A percentile compares a stretch with the other conserved stretches of the same genome.
Conservation (phyloP, 2,113 vertebrate species). For the Coreoperca whiteheadi region DNA sequence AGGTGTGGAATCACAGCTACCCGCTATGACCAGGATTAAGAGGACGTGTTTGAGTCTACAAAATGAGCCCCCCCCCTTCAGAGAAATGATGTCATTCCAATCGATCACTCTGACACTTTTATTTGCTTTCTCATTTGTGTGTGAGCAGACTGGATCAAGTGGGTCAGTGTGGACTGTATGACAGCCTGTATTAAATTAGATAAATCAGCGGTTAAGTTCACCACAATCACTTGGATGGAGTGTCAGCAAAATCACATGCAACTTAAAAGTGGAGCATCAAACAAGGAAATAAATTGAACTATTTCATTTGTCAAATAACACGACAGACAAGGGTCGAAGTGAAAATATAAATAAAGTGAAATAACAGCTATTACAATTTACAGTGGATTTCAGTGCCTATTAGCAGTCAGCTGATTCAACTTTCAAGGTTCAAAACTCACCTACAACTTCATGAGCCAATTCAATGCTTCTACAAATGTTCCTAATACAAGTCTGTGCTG, state of each 20-base stretch:
- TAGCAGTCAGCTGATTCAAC: background rate
- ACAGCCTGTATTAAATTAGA: background rate
- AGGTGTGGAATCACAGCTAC: background rate
- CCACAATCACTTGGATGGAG: background rate
- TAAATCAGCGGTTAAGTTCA: background rate
- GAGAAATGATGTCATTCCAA: slow-evolving; percentile 21
- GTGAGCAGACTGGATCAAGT: background rate
- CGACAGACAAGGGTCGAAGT: background rate
- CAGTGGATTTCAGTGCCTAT: background rate
- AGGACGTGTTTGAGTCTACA: background rate
- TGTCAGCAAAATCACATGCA: background rate
- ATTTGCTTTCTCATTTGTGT: slow-evolving; percentile 14
- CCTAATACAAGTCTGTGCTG: too few species aligned
- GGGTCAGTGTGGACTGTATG: background rate
- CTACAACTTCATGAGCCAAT: too few species aligned
- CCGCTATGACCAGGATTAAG: background rate
- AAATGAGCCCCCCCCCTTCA: background rate
- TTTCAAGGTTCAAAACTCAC: background rate
- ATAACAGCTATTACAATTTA: background rate
- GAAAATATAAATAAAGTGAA: too few species aligned
- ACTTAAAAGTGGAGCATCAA: background rate
- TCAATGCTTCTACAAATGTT: background rate
- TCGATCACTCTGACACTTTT: background rate
- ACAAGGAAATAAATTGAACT: background rate
- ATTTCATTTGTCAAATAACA: background rate